phyloP scores from a whole-genome alignment of 2,113 vertebrate species.

The Copsychus sechellarum region DNA sequence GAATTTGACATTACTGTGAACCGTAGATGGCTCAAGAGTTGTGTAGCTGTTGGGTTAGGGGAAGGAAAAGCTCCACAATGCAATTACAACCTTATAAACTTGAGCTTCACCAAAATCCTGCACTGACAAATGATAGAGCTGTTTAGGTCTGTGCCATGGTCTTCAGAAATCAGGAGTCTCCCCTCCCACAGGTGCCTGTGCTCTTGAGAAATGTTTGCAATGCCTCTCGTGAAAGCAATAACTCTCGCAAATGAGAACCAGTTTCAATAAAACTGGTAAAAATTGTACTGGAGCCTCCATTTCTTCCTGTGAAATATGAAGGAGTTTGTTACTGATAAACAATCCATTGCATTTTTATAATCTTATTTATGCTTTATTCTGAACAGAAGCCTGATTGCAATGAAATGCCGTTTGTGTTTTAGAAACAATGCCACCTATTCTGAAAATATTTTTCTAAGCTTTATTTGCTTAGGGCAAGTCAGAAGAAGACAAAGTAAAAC shows the following conservation, averaged over 20 bases:
- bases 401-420: not conserved
- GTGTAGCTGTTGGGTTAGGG: fast-evolving
- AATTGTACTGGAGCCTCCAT: not conserved
- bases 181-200: not conserved
- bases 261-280: not conserved
- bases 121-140: not conserved
- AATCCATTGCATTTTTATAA: not conserved
- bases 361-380: not conserved
- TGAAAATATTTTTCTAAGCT: not conserved
- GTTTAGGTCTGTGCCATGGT: not conserved
- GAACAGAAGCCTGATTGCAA: not conserved
- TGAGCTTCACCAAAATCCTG: not conserved
- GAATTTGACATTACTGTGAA: not conserved
- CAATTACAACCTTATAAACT: not conserved
- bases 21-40: not conserved
- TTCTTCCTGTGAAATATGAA: not conserved
- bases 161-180: not conserved
- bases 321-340: not conserved
- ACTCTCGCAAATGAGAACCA: not conserved
- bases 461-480: not conserved
- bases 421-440: not conserved
- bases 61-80: not conserved
- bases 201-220: not conserved
- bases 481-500: not conserved
- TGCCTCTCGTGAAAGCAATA: not conserved